A percentile compares a stretch with the other conserved stretches of the same genome.
Conservation (phyloP, 2,888 invertebrate species). For the Slavum lentiscoides region DNA sequence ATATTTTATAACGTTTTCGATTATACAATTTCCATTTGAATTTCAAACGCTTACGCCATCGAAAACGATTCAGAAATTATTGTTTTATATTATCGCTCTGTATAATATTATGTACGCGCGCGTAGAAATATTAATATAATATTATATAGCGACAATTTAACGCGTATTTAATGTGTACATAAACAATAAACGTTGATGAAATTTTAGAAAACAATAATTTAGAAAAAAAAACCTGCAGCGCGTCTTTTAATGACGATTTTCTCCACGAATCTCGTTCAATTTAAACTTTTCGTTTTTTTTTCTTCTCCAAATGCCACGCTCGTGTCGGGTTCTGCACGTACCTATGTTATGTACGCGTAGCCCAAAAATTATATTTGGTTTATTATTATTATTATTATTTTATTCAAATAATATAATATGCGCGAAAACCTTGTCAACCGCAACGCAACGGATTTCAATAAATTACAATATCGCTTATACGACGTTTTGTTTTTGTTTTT, state of each 20-base stretch:
- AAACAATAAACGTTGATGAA: too few species aligned
- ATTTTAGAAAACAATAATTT: conserved; percentile 15
- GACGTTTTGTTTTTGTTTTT: not conserved
- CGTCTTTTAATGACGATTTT: conserved; percentile 15
- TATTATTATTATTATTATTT: not conserved
- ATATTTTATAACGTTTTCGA: too few species aligned
- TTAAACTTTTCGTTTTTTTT: not conserved
- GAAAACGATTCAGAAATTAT: too few species aligned
- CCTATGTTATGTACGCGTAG: not conserved
- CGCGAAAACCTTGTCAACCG: not conserved
- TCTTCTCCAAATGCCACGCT: not conserved
- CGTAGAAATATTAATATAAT: too few species aligned
- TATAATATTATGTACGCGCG: too few species aligned
- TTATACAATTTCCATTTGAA: too few species aligned
- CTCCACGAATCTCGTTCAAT: not conserved
- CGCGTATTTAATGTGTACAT: too few species aligned
- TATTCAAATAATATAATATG: not conserved
- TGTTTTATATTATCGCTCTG: too few species aligned
- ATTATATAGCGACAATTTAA: too few species aligned
- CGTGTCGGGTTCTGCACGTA: not conserved
- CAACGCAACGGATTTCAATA: not conserved
- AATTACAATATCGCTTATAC: not conserved
- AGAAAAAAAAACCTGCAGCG: not conserved
- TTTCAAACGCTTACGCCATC: too few species aligned
- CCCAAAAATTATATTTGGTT: not conserved